A percentile compares a stretch with the other conserved stretches of the same genome.
phyloP scores from a whole-genome alignment of 2,113 vertebrate species.

The Salminus brasiliensis region DNA sequence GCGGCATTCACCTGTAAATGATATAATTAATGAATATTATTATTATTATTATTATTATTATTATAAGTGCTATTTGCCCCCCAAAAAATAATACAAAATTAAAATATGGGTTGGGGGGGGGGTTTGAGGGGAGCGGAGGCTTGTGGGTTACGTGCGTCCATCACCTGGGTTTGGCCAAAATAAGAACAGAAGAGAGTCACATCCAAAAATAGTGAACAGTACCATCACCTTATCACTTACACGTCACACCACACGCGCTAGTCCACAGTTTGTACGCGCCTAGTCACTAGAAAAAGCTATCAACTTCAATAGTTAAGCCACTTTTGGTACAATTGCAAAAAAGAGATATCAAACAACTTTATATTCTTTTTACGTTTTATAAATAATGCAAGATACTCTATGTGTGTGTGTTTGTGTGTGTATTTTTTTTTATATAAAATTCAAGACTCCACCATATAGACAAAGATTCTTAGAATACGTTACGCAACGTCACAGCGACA shows the following conservation, averaged over 20 bases:
- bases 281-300: constrained; percentile 83
- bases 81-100: constrained; percentile 4
- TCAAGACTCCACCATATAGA: constrained; percentile 86
- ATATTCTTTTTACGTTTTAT: constrained; percentile 79
- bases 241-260: constrained; percentile 78
- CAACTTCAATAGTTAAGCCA: constrained; percentile 93
- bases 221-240: constrained; percentile 77
- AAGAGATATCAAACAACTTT: constrained; percentile 89
- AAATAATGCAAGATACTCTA: constrained; percentile 95
- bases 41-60: too few relatives aligned
- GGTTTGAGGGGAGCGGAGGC: constrained; percentile 50
- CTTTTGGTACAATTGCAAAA: constrained; percentile 99
- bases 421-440: constrained; percentile 88
- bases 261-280: constrained; percentile 78
- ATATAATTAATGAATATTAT: too few relatives aligned
- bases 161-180: constrained; percentile 60
- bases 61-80: neutral
- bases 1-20: too few relatives aligned
- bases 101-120: too few relatives aligned
- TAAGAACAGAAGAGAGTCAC: constrained; percentile 70
- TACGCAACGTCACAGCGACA: constrained; percentile 79
- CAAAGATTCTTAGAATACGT: constrained; percentile 85
- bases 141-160: constrained; percentile 63
- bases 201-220: constrained; percentile 73
- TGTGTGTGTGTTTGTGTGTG: constrained; percentile 70